Evolutionary conservation across 2,888 invertebrate genomes (phyloP).

Genomic region (Platycheirus rosarum): DNA sequence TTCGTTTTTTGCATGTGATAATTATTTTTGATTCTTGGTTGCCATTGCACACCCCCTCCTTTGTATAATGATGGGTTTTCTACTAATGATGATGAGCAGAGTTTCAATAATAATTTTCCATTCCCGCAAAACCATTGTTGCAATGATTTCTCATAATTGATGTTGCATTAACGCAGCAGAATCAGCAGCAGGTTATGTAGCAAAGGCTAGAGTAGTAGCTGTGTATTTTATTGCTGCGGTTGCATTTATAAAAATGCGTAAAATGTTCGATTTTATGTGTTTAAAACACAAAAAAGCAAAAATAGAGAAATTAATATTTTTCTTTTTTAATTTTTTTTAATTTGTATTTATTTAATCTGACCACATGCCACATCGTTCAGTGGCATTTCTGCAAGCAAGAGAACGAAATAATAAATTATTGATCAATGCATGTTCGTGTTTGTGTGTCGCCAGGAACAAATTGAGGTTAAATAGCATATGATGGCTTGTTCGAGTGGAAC

Average conservation of each 20-base stretch:
- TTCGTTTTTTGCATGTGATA: conserved; percentile 6
- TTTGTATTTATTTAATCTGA: conserved; percentile 16
- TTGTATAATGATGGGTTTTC: too few relatives aligned
- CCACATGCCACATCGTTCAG: conserved; percentile 25
- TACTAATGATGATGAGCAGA: conserved; percentile 47
- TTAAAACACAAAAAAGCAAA: not conserved
- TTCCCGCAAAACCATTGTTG: conserved; percentile 25
- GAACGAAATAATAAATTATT: conserved; percentile 44
- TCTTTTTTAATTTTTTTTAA: conserved; percentile 19
- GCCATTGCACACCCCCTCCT: too few relatives aligned
- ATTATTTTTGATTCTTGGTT: not conserved
- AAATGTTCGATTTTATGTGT: conserved; percentile 22
- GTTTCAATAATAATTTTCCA: conserved; percentile 13
- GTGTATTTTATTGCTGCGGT: conserved; percentile 15
- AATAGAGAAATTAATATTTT: conserved; percentile 4
- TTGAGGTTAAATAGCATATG: conserved; percentile 19
- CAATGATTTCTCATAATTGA: conserved; percentile 45
- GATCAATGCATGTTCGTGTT: conserved; percentile 19
- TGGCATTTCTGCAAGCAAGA: not conserved
- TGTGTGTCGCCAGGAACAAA: conserved; percentile 1
- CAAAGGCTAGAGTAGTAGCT: conserved; percentile 6
- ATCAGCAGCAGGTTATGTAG: not conserved
- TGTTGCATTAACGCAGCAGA: too few relatives aligned
- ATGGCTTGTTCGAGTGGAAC: conserved; percentile 60
- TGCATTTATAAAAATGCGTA: too few relatives aligned